Evolutionary conservation across 2,797 vertebrate species (phyloP), one percentile per base, ranked within the genome.

Genomic region (Pseudochromis fuscus): DNA sequence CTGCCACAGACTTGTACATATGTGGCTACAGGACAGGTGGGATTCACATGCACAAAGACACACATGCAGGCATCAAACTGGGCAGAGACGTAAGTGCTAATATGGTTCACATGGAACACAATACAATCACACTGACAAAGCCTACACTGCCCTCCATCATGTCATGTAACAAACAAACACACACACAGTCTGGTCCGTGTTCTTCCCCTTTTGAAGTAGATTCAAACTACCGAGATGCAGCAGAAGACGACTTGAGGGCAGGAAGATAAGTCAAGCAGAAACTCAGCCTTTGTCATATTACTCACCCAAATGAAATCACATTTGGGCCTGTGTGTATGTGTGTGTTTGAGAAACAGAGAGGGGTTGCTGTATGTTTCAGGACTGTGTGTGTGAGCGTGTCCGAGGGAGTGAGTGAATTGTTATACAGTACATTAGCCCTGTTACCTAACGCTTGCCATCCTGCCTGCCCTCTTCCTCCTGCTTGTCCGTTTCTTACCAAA

Each of bases 341-440:
- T 63, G 61, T 60, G 33, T 82, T 21, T 63, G 73, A 67, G 67
- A 75, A 77, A 63, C 38, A 55, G 38, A 64, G 44, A 73, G 58
- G 71, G 72, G 64, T 59, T 69, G 71, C 44, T 70, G 67, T 33
- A 62, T 69, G 64, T 69, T 48, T 48, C 63, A 69, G 67, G 69
- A 46, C 72, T 40, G 37, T 72, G 67, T 72, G 67, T 21, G 27
- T 44, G 74, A 66, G 44, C 58, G 81, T 53, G 65, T 71, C 79
- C 56, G 74, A 75, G 73, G 61, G 80, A 82, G 70, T 68, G 79
- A 77, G 84, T 77, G 66, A 74, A 84, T 69, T 77, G 75, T 89
- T 86, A 78, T 68, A 88, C 79, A 85, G 81, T 78, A 82, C 78
- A 85, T 86, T 83, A 80, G 76, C 73, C 66, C 59, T 80, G 85